phyloP scores from a whole-genome alignment of 2,797 vertebrate genomes.

The Antrozous pallidus region DNA sequence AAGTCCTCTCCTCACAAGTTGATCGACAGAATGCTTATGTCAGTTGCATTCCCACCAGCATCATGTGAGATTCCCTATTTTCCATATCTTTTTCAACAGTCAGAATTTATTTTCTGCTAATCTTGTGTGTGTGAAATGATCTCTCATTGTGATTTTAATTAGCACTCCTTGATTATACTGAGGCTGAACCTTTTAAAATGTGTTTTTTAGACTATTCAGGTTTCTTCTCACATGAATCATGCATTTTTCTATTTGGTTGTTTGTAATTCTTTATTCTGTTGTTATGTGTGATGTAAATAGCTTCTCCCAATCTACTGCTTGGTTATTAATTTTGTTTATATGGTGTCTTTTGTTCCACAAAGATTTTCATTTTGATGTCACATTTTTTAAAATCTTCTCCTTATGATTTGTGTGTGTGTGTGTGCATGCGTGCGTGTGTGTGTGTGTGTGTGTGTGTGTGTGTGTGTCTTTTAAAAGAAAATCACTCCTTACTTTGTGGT shows the following conservation, averaged over 20 bases:
- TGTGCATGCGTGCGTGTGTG: background rate
- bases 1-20: background rate
- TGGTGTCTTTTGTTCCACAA: background rate
- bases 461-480: background rate
- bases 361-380: slow-evolving; percentile 11
- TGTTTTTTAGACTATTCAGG: background rate
- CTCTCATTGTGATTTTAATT: slow-evolving; percentile 60
- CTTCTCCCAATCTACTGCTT: background rate
- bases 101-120: slow-evolving; percentile 46
- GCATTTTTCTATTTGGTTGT: background rate
- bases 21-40: background rate
- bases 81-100: slow-evolving; percentile 10
- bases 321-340: slow-evolving; percentile 15
- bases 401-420: background rate
- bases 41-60: background rate
- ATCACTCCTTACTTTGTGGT: background rate
- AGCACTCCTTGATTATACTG: background rate
- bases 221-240: slow-evolving; percentile 1
- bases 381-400: background rate
- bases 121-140: slow-evolving; percentile 37
- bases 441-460: background rate
- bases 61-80: background rate
- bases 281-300: background rate
- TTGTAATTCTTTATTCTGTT: slow-evolving; percentile 34
- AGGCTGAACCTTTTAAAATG: background rate